A percentile compares a stretch with the other conserved stretches of the same genome.
Evolutionary conservation across 2,888 invertebrate species (phyloP).

Genomic region (Hypercompe scribonia): DNA sequence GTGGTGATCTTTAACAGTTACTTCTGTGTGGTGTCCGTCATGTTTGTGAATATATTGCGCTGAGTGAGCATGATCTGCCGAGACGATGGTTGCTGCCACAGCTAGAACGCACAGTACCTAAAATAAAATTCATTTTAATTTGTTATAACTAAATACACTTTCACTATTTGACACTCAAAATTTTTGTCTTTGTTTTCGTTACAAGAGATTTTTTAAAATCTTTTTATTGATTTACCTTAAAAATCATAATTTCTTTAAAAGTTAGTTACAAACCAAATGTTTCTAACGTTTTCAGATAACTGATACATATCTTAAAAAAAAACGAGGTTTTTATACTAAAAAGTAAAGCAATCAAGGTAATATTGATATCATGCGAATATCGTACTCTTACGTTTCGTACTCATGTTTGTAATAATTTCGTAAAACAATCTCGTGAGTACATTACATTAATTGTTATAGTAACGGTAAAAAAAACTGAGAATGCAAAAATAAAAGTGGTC

Average conservation of each 20-base stretch:
- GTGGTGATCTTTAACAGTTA: constrained; percentile 41
- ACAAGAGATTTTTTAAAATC: neutral
- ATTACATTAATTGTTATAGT: constrained; percentile 1
- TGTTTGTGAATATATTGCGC: constrained; percentile 59
- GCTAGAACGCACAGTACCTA: constrained; percentile 39
- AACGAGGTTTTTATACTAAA: constrained; percentile 15
- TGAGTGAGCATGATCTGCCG: constrained; percentile 39
- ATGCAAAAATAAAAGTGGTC: neutral
- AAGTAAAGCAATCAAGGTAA: constrained; percentile 26
- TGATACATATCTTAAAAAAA: constrained; percentile 33
- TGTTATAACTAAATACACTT: neutral
- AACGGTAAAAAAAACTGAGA: neutral
- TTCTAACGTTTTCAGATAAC: constrained; percentile 29
- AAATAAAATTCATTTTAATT: neutral
- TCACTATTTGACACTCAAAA: neutral
- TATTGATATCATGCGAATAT: constrained; percentile 7
- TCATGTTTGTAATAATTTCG: constrained; percentile 10
- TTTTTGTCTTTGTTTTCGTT: neutral
- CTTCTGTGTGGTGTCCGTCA: constrained; percentile 48
- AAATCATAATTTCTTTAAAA: constrained; percentile 28
- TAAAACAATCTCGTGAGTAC: constrained; percentile 8
- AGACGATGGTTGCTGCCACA: constrained; percentile 32
- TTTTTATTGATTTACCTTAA: constrained; percentile 5
- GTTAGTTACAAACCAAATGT: constrained; percentile 3
- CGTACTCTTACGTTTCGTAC: constrained; percentile 5